A percentile compares a stretch with the other conserved stretches of the same genome.
phyloP scores from a whole-genome alignment of 2,797 vertebrate species.

The Gadopsis bispinosus region DNA sequence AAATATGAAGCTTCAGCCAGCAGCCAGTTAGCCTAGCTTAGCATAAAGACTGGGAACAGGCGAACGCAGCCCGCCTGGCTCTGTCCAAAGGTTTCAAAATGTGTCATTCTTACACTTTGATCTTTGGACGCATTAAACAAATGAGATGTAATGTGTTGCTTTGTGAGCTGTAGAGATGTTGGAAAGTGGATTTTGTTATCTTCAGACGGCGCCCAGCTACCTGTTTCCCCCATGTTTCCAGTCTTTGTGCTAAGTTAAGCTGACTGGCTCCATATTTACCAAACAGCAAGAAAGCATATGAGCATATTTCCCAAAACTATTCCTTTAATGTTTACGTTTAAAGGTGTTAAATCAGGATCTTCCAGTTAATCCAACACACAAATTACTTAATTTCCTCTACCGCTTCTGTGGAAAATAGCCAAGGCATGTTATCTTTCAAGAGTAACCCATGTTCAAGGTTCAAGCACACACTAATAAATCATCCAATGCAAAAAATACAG shows the following conservation, averaged over 20 bases:
- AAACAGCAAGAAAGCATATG: neutral
- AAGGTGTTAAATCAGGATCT: neutral
- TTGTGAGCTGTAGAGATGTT: neutral
- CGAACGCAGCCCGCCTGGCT: neutral
- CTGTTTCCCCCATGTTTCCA: neutral
- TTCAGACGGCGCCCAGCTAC: neutral
- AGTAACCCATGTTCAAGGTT: neutral
- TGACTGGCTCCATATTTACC: neutral
- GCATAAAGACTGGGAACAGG: neutral
- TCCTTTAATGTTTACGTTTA: neutral
- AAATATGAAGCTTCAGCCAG: neutral
- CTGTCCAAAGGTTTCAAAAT: no score
- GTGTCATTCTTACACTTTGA: neutral
- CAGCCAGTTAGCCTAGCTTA: neutral
- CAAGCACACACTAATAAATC: neutral
- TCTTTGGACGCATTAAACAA: neutral
- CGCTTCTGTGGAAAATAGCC: neutral
- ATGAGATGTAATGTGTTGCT: neutral
- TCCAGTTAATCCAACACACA: neutral
- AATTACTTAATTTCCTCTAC: neutral
- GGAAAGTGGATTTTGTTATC: neutral
- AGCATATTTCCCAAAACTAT: neutral
- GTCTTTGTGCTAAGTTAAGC: neutral
- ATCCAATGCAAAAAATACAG: neutral
- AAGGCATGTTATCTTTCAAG: neutral